phyloP scores from a whole-genome alignment of 2,888 invertebrate species.

The Hemistola chrysoprasaria region DNA sequence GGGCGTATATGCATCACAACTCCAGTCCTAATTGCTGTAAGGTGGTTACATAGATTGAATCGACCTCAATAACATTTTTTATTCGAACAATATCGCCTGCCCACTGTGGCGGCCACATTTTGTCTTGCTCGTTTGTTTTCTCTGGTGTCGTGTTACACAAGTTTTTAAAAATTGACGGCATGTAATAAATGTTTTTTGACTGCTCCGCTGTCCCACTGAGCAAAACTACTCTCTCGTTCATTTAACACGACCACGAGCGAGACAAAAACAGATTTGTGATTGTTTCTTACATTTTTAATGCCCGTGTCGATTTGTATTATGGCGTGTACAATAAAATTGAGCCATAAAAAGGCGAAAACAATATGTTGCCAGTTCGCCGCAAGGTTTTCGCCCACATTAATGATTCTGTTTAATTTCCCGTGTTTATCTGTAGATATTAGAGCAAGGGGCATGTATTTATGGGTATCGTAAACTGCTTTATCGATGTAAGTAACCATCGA shows the following conservation, averaged over 20 bases:
- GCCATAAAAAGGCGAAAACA: constrained; percentile 51
- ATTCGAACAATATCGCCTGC: too few relatives aligned
- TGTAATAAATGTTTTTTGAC: constrained; percentile 74
- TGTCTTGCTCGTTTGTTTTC: too few relatives aligned
- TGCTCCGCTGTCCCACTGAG: constrained; percentile 56
- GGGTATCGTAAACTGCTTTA: constrained; percentile 13
- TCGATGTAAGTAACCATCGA: constrained; percentile 12
- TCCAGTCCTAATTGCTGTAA: too few relatives aligned
- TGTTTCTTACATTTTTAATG: constrained; percentile 58
- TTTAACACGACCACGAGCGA: too few relatives aligned
- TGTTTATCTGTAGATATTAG: constrained; percentile 21
- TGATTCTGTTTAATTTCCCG: constrained; percentile 9
- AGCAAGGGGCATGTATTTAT: constrained; percentile 20
- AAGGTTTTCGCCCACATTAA: background rate
- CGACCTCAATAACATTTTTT: too few relatives aligned
- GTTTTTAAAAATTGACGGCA: constrained; percentile 63
- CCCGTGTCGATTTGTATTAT: constrained; percentile 60
- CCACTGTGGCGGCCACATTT: too few relatives aligned
- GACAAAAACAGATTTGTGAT: constrained; percentile 38
- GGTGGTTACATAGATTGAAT: too few relatives aligned
- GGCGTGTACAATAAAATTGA: constrained; percentile 45
- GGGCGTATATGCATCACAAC: too few relatives aligned
- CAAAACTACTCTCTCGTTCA: constrained; percentile 15
- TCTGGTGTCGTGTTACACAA: too few relatives aligned
- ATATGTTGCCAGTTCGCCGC: constrained; percentile 34